A percentile compares a stretch with the other conserved stretches of the same genome.
phyloP scores from a whole-genome alignment of 2,888 invertebrate species.

The Athalia cordata region DNA sequence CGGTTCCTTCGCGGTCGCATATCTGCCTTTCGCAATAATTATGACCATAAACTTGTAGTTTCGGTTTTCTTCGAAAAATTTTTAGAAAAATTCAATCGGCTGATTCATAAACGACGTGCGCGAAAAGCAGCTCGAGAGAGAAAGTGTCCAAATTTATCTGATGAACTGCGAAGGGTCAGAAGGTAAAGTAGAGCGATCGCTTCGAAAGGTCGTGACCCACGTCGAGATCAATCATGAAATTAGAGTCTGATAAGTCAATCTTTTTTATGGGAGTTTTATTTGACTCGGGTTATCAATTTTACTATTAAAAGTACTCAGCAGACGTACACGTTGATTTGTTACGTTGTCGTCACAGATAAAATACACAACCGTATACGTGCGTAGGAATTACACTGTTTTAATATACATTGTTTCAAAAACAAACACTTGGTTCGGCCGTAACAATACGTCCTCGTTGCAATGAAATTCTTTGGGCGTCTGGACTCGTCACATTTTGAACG shows the following conservation, averaged over 20 bases:
- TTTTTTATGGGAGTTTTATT: slow-evolving; percentile 19
- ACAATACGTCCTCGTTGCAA: too few species aligned
- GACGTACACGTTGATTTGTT: too few species aligned
- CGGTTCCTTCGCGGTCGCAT: background rate
- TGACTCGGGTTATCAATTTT: slow-evolving; percentile 2
- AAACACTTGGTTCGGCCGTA: too few species aligned
- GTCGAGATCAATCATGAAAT: slow-evolving; percentile 10
- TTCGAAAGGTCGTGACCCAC: slow-evolving; percentile 1
- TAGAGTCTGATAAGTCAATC: slow-evolving; percentile 19
- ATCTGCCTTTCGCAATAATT: background rate
- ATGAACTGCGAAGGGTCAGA: background rate
- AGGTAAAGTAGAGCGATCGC: background rate
- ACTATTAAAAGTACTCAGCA: slow-evolving; percentile 7
- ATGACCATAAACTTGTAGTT: background rate
- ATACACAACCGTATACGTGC: too few species aligned
- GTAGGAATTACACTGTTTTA: too few species aligned
- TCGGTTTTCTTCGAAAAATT: background rate
- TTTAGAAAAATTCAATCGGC: background rate
- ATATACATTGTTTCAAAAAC: too few species aligned
- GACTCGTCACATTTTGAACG: too few species aligned
- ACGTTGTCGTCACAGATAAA: background rate
- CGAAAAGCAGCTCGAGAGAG: too few species aligned
- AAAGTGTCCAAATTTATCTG: too few species aligned
- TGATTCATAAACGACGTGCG: too few species aligned
- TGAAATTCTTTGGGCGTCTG: too few species aligned